These are phyloP conservation scores for Pachydiplax longipennis DNA, from an alignment of 2,888 invertebrate genomes.

Conservation along the genomic window DNA sequence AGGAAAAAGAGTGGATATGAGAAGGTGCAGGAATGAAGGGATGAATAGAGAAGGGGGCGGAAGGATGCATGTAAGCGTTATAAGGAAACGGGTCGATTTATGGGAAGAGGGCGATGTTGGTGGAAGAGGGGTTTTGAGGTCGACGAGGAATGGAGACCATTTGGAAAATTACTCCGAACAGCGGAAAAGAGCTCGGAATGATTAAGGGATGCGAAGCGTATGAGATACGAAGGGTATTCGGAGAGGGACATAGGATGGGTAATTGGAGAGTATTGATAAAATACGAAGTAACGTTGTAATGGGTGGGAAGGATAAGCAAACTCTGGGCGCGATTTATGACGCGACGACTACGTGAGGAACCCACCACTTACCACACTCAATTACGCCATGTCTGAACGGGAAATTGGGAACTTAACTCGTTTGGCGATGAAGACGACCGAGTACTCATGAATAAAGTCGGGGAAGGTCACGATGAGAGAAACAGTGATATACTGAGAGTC, in stretches of 20 bases:
- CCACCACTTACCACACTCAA: neutral
- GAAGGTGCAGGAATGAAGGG: neutral
- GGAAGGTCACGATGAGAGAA: neutral
- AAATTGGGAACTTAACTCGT: neutral
- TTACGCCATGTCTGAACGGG: neutral
- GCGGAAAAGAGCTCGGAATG: neutral
- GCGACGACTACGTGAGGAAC: neutral
- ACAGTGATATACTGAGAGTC: too few relatives aligned
- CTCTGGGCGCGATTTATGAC: neutral
- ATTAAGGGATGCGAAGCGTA: neutral
- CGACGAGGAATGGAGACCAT: neutral
- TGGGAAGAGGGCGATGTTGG: slow-evolving; percentile 4
- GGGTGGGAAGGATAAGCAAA: neutral
- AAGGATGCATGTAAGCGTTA: neutral
- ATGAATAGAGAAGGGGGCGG: neutral
- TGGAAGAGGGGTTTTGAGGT: neutral
- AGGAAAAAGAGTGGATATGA: neutral
- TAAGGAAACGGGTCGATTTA: slow-evolving; percentile 7
- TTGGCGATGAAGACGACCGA: neutral
- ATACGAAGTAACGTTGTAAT: neutral
- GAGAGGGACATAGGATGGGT: neutral
- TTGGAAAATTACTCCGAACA: neutral
- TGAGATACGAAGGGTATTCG: neutral
- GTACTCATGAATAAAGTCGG: neutral
- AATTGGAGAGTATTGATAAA: neutral